phyloP scores from a whole-genome alignment of 2,888 invertebrate species.

The Miltochrista miniata region DNA sequence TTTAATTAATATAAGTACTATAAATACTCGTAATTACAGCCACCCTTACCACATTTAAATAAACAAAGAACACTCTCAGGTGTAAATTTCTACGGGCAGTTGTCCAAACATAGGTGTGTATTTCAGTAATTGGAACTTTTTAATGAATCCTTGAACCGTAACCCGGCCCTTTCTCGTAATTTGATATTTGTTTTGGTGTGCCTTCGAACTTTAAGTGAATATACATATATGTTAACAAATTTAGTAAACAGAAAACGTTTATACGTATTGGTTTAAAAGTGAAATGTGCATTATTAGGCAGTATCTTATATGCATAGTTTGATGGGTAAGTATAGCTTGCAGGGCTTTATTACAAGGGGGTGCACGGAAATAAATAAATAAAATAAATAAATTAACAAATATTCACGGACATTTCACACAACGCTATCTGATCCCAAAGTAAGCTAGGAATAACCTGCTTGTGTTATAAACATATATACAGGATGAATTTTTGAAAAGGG shows the following conservation, averaged over 20 bases:
- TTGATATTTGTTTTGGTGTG: constrained; percentile 33
- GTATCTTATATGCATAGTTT: neutral
- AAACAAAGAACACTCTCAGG: constrained; percentile 7
- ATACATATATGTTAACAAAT: constrained; percentile 16
- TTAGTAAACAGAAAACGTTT: neutral
- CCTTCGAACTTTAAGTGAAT: constrained; percentile 27
- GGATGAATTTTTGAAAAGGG: too few species aligned
- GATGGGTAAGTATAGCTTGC: too few species aligned
- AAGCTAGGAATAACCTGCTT: too few species aligned
- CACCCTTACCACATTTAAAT: neutral
- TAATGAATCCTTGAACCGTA: constrained; percentile 29
- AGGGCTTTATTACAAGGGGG: too few species aligned
- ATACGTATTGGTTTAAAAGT: neutral
- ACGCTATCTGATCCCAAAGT: too few species aligned
- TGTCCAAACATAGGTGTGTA: constrained; percentile 9
- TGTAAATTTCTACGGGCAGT: constrained; percentile 4
- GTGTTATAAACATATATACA: too few species aligned
- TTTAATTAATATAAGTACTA: too few species aligned
- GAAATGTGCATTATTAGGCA: neutral
- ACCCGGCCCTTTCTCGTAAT: constrained; percentile 27
- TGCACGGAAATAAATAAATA: too few species aligned
- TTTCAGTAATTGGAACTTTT: constrained; percentile 35
- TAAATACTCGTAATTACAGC: neutral
- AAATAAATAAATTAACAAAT: too few species aligned
- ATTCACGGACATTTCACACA: too few species aligned